Percentiles rank a stretch among this genome's conserved stretches.
These are phyloP conservation scores for Calosoma granatense DNA, from an alignment of 1,140 invertebrate species.

Conservation along the genomic window DNA sequence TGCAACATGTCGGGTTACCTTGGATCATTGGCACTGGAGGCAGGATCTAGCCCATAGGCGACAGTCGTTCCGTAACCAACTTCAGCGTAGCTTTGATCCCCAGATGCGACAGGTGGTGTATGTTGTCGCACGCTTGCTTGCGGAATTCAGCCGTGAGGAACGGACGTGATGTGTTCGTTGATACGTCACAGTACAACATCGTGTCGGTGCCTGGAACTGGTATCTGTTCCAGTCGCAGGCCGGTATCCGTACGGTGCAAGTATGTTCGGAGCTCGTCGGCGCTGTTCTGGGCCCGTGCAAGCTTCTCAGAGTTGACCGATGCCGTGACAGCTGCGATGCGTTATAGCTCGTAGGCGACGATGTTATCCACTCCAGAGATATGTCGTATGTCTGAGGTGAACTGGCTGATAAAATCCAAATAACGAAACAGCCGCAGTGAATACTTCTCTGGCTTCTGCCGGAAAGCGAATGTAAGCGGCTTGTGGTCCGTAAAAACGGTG, in stretches of 20 bases:
- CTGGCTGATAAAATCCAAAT: conserved; percentile 30
- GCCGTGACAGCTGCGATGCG: conserved; percentile 24
- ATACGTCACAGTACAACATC: conserved; percentile 23
- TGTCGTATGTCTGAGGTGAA: conserved; percentile 31
- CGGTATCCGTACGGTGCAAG: not conserved
- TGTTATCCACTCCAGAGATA: conserved; percentile 26
- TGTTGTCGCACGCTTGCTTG: conserved; percentile 22
- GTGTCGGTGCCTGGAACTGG: not conserved
- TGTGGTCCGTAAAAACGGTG: conserved; percentile 33
- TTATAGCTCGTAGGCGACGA: conserved; percentile 26
- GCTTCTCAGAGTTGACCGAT: conserved; percentile 19
- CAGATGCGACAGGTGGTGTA: conserved; percentile 31
- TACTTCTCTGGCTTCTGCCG: conserved; percentile 22
- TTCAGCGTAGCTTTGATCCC: conserved; percentile 25
- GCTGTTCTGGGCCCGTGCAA: conserved; percentile 13
- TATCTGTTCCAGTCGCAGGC: conserved; percentile 9
- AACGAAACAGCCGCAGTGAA: conserved; percentile 22
- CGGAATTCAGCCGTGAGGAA: conserved; percentile 22
- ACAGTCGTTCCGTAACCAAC: conserved; percentile 29
- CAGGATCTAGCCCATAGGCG: conserved; percentile 23
- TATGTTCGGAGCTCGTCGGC: conserved; percentile 12
- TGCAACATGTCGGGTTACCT: conserved; percentile 22
- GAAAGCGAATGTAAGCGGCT: conserved; percentile 30
- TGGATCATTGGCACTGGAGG: conserved; percentile 25
- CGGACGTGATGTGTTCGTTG: conserved; percentile 16